Base-by-base conservation (phyloP, 2,888 invertebrate species). In the Caenorhabditis sp. region DNA sequence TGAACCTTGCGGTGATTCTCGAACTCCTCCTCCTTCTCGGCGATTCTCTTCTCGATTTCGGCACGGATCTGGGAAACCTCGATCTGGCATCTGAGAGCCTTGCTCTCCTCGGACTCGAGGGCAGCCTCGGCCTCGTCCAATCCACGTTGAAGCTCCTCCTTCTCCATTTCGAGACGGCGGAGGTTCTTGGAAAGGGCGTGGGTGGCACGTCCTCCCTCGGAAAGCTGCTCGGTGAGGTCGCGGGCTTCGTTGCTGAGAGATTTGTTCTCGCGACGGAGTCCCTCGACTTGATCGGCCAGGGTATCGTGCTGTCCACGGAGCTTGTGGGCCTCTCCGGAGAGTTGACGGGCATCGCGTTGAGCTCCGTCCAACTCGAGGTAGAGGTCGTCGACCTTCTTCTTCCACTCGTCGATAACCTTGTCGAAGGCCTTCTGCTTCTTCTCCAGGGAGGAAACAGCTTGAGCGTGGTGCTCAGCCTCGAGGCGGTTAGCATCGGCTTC, bases 401-500 rank as follows among this genome's bases (percentile, higher is more conserved):
- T 98, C 98, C 98, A 99, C 95, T 99, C 98, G 91, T 96, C 96
- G 93, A 98, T 96, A 94, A 88, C 88, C 94, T 98, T 83, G 95
- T 99, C 99, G 94, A 99, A 99, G 89, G 96, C 97, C 94, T 98
- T 97, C 94, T 98, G 98, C 94, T 97, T 98, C 96, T 99, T 99
- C 94, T 99, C 98, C 92, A 98, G 96, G 88, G 97, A 90, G 79
- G 92, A 96, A 93, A 98, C 97, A 47, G 88, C 87, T 44, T 88
- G 87, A 28, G 86, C 85, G 83, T 84, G 86, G 69, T 86, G 95
- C 94, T 87, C 89, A 58, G 87, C 89, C 79, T 88, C 88, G 22
- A 88, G 84, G 35, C 87, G 76, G 83, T 88, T 88, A 93, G 98
- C 98, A 93, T 99, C 98, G 92, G 98, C 96, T 94, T 99, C 98